Base-by-base conservation (phyloP, 1,140 invertebrate genomes). In the Euura saliciscinereae region DNA sequence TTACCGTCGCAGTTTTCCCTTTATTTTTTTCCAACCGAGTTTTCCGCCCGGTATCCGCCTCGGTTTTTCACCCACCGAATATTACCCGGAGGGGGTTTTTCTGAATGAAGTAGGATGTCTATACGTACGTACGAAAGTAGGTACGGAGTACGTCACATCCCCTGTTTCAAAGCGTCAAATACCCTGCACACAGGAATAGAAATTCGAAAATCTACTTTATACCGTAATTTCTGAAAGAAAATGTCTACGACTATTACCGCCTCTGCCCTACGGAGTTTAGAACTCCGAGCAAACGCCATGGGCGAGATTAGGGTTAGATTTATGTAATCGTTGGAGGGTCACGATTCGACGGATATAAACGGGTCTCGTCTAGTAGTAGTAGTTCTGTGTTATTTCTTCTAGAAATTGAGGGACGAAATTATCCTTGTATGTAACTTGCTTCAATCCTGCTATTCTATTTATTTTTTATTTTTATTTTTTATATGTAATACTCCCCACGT, bases 1-100 rank as follows among this genome's bases (percentile, higher is more conserved):
- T 85, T 85, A 86, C 82, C 72, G 73, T 59, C 71, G 77, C 80
- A 80, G 84, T 82, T 84, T 82, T 80, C 79, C 28, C 80, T 83
- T 78, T 83, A 84, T 82, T 83, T 84, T 82, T 59, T 59, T 59
- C 28, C 8, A 59, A 51, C 76, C 73, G 68, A 74, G 78, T 79
- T 28, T 51, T 7, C 46, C 51, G 51, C 51, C 51, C 13, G 51
- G 3, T 59, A 11, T 4, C 74, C 75, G 74, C 76, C 77, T 71
- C 74, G 45, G 64, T 75, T 13, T 66, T 66, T 68, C 44, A 44
- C 8, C 8, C 3, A 59, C 51, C 51, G 51, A 59, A 59, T 28
- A 28, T 28, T 28, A 28, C 46, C 46, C 46, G n/a, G 46, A 51
- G 46, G 7, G 46, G 46, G 28, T 28, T 28, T 28, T 28, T 28